These are phyloP conservation scores for Hedya salicella DNA, from an alignment of 2,888 invertebrate genomes.

Conservation along the genomic window DNA sequence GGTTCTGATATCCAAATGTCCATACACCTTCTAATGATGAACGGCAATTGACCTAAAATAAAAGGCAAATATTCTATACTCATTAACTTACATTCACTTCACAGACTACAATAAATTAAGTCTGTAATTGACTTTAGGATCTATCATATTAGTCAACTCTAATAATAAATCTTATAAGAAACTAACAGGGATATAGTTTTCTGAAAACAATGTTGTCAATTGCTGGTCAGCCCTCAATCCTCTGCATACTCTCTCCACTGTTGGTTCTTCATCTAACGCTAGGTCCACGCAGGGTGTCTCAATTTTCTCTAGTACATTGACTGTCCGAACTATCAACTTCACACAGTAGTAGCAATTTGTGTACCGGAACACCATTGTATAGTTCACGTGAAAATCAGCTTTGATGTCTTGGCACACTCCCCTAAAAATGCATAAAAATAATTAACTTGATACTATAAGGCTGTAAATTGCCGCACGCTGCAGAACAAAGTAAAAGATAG, in stretches of 20 bases:
- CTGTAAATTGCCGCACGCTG: conserved; percentile 11
- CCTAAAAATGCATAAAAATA: conserved; percentile 64
- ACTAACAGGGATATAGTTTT: conserved; percentile 92
- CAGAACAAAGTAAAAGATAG: conserved; percentile 39
- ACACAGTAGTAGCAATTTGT: conserved; percentile 93
- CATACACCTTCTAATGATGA: conserved; percentile 98
- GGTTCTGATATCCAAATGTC: conserved; percentile 97
- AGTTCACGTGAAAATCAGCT: conserved; percentile 91
- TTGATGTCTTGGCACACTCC: conserved; percentile 90
- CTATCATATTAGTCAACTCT: not conserved
- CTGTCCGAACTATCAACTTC: conserved; percentile 92
- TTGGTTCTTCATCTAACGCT: conserved; percentile 86
- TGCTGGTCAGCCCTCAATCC: conserved; percentile 91
- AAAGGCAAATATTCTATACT: not conserved
- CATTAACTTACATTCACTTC: too few species aligned
- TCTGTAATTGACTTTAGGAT: conserved; percentile 86
- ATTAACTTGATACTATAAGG: conserved; percentile 17
- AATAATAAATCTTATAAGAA: conserved; percentile 30
- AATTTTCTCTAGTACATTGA: conserved; percentile 95
- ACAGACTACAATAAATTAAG: not conserved
- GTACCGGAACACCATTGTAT: conserved; percentile 91
- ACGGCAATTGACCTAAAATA: conserved; percentile 90
- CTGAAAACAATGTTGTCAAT: conserved; percentile 93
- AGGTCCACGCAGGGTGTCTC: conserved; percentile 93
- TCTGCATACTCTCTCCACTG: conserved; percentile 90